Evolutionary conservation across 2,113 vertebrate genomes (phyloP).

Genomic region (Lucifuga dentata): DNA sequence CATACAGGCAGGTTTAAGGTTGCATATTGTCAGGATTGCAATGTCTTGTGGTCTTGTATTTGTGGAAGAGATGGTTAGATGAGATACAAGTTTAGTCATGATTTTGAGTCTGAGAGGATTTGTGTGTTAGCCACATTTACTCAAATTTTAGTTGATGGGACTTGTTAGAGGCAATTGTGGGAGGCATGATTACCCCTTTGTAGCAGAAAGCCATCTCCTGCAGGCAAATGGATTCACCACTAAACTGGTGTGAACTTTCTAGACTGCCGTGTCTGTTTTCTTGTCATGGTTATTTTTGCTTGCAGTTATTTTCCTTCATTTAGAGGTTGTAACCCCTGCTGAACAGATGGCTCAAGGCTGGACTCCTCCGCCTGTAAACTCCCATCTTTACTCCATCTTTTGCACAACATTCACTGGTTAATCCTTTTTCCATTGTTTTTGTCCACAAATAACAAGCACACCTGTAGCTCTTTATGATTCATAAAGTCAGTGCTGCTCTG

Average conservation of each 20-base stretch:
- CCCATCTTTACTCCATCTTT: not conserved
- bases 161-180: not conserved
- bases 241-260: slow-evolving; percentile 35
- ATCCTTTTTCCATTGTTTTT: not conserved
- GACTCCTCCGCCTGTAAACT: not conserved
- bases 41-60: too few species aligned
- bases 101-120: too few species aligned
- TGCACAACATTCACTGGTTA: not conserved
- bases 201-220: not conserved
- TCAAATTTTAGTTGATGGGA: not conserved
- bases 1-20: too few species aligned
- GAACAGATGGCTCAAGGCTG: slow-evolving; percentile 32
- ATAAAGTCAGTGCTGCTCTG: not conserved
- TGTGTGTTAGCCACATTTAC: not conserved
- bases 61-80: too few species aligned
- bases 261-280: not conserved
- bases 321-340: slow-evolving; percentile 10
- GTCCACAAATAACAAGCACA: not conserved
- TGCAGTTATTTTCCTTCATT: slow-evolving; percentile 11
- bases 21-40: too few species aligned
- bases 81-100: too few species aligned
- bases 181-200: not conserved
- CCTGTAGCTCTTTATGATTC: not conserved
- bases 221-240: slow-evolving; percentile 12
- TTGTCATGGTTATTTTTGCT: slow-evolving; percentile 40